Conservation (phyloP, 2,113 vertebrate genomes). For the Cathartes aura region DNA sequence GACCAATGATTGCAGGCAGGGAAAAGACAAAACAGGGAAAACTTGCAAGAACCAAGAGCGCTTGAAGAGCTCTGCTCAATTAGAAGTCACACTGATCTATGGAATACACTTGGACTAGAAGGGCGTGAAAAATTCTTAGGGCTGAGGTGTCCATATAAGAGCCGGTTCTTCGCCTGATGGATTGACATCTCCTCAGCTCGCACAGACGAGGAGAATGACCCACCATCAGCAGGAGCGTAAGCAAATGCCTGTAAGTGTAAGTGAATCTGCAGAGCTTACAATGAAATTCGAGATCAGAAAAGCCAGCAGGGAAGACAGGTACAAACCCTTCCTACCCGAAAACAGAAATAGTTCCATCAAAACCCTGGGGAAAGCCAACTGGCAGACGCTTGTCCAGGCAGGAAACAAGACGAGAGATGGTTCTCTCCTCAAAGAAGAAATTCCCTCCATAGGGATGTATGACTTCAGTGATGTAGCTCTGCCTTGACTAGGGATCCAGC, state of each 20-base stretch:
- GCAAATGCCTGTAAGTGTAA: background rate
- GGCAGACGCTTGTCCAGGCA: background rate
- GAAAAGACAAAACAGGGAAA: background rate
- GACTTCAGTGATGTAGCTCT: background rate
- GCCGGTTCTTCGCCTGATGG: background rate
- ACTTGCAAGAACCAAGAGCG: background rate
- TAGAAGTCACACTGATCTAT: background rate
- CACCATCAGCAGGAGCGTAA: background rate
- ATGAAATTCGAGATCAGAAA: background rate
- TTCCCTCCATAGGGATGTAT: background rate
- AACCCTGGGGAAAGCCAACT: background rate
- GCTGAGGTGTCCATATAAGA: background rate
- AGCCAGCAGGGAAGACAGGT: background rate
- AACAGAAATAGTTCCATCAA: background rate
- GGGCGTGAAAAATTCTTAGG: background rate
- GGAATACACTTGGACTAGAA: background rate
- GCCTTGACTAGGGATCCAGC: background rate
- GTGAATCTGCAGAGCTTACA: background rate
- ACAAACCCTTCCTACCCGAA: background rate
- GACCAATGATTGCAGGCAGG: background rate
- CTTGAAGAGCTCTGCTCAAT: background rate
- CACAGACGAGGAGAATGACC: accelerated
- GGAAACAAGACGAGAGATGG: background rate
- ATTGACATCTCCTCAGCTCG: background rate
- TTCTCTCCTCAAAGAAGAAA: background rate